Conservation (phyloP, 2,113 vertebrate species). For the Erpornis zantholeuca region DNA sequence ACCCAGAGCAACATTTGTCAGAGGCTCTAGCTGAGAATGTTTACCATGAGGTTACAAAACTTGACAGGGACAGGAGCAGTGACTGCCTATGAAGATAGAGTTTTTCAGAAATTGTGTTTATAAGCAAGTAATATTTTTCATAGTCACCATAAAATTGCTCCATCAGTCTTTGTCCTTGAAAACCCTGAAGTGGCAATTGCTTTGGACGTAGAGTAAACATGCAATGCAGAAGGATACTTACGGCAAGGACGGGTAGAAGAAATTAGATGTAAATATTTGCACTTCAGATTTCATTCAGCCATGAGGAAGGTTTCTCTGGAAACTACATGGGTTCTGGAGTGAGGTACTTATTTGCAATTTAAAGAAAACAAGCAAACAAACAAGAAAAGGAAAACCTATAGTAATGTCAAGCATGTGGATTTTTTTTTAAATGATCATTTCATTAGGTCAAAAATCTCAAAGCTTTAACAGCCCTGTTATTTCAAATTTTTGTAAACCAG, state of each 20-base stretch:
- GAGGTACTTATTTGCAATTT: neutral
- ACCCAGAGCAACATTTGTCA: neutral
- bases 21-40: neutral
- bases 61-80: neutral
- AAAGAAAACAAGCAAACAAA: neutral
- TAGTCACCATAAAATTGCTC: neutral
- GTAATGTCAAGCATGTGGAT: neutral
- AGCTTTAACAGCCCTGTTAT: neutral
- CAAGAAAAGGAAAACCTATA: neutral
- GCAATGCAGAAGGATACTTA: neutral
- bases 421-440: neutral
- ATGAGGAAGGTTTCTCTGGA: neutral
- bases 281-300: conserved; percentile 13
- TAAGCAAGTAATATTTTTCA: neutral
- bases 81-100: neutral
- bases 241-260: conserved; percentile 6
- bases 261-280: conserved; percentile 35
- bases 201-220: conserved; percentile 23
- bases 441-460: neutral
- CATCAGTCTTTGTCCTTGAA: conserved; percentile 9
- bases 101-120: neutral
- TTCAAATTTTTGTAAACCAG: neutral
- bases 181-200: conserved; percentile 7
- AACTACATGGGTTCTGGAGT: neutral
- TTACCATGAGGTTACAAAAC: neutral